A percentile compares a stretch with the other conserved stretches of the same genome.
Evolutionary conservation across 1,140 invertebrate species (phyloP).

Genomic region (Lutraria rhynchaena): DNA sequence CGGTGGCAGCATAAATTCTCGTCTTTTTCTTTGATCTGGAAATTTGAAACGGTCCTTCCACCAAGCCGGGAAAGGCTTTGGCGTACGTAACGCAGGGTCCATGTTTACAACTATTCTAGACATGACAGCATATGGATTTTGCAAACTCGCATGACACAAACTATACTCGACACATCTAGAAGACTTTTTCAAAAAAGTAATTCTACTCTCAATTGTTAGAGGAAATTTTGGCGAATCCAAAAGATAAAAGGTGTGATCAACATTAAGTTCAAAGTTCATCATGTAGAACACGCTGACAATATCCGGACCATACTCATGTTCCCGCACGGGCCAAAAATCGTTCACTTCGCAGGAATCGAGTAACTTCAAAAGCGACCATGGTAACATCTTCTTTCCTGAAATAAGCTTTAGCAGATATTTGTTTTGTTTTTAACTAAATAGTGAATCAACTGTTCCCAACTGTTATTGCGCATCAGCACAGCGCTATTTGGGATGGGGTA

Average conservation of each 20-base stretch:
- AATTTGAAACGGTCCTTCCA: slow-evolving; percentile 22
- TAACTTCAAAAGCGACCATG: slow-evolving; percentile 43
- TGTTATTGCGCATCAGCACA: too few relatives aligned
- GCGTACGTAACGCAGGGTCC: slow-evolving; percentile 18
- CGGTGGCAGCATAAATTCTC: slow-evolving; percentile 18
- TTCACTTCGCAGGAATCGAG: slow-evolving; percentile 9
- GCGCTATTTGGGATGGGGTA: too few relatives aligned
- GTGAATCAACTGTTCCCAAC: too few relatives aligned
- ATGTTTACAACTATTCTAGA: slow-evolving; percentile 34
- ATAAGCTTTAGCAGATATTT: too few relatives aligned
- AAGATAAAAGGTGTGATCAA: slow-evolving; percentile 12
- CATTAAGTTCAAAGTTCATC: background rate
- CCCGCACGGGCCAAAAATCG: background rate
- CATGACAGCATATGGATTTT: background rate
- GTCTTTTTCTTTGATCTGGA: slow-evolving; percentile 8
- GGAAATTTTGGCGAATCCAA: slow-evolving; percentile 20
- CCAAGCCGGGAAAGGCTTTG: slow-evolving; percentile 32
- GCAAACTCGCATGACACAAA: slow-evolving; percentile 8
- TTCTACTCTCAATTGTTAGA: slow-evolving; percentile 9
- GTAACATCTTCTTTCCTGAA: slow-evolving; percentile 42
- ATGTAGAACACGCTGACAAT: slow-evolving; percentile 1
- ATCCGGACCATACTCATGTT: background rate
- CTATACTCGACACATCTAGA: slow-evolving; percentile 12
- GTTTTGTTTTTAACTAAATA: too few relatives aligned
- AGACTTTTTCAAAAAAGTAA: slow-evolving; percentile 13